A percentile compares a stretch with the other conserved stretches of the same genome.
Evolutionary conservation across 2,888 invertebrate species (phyloP).

Genomic region (Brenthis hecate): DNA sequence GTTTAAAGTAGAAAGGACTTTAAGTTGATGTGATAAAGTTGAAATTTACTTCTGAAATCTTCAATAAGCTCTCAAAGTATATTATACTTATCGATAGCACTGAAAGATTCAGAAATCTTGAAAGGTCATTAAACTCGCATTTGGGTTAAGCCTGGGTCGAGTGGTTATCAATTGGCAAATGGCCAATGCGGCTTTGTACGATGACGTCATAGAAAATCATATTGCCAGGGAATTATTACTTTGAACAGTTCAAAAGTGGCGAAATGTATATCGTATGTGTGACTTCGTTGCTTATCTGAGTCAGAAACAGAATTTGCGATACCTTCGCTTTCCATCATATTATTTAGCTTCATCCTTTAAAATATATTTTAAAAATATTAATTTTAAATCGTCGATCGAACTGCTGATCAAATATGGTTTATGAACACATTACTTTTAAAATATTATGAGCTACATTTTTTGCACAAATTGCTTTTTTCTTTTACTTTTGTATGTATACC

Average conservation of each 20-base stretch:
- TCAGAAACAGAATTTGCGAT: constrained; percentile 10
- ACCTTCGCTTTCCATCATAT: neutral
- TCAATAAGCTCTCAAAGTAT: constrained; percentile 38
- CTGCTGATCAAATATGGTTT: too few relatives aligned
- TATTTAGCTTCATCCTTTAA: too few relatives aligned
- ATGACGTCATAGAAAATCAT: constrained; percentile 57
- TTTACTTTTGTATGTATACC: too few relatives aligned
- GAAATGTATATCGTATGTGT: constrained; percentile 23
- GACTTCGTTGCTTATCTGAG: constrained; percentile 14
- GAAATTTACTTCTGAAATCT: constrained; percentile 11
- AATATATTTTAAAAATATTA: too few relatives aligned
- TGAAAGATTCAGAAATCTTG: constrained; percentile 58
- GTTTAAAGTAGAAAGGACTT: constrained; percentile 11
- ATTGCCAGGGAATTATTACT: constrained; percentile 35
- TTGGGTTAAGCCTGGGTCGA: constrained; percentile 66
- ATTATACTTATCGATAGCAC: constrained; percentile 46
- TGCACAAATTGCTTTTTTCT: too few relatives aligned
- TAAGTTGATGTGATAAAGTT: neutral
- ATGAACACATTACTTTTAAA: too few relatives aligned
- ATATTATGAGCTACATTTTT: too few relatives aligned
- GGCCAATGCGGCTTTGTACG: constrained; percentile 68
- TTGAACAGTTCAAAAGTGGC: constrained; percentile 31
- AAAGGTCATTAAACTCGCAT: constrained; percentile 71
- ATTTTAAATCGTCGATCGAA: too few relatives aligned
- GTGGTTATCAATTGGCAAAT: constrained; percentile 72